Evolutionary conservation across 2,113 vertebrate genomes (phyloP).

Genomic region (Podarcis raffonei): DNA sequence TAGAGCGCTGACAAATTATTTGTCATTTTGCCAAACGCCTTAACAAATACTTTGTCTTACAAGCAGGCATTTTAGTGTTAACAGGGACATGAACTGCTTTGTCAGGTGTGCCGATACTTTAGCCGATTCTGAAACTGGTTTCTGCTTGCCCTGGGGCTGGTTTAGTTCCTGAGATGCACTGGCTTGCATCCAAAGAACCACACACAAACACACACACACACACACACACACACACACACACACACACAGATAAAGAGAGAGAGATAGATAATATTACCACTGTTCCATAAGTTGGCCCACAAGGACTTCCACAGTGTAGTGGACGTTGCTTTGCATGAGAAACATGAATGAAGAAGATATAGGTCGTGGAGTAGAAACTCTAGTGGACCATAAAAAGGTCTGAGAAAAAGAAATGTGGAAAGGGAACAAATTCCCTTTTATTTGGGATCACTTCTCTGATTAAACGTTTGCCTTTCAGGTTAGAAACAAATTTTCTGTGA

Average conservation of each 20-base stretch:
- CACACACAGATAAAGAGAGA: too few relatives aligned
- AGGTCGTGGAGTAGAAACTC: not conserved
- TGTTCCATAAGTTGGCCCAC: not conserved
- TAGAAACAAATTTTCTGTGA: not conserved
- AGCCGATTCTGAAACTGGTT: not conserved
- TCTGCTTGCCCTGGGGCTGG: not conserved
- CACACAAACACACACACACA: too few relatives aligned
- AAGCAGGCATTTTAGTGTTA: not conserved
- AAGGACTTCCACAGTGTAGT: not conserved
- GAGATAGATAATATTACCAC: too few relatives aligned
- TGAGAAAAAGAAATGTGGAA: not conserved
- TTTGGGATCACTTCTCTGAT: not conserved
- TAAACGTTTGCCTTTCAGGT: not conserved
- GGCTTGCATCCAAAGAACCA: not conserved
- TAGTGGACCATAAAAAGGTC: not conserved
- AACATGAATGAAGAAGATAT: too few relatives aligned
- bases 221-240: too few relatives aligned
- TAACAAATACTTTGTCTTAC: constrained; percentile 1
- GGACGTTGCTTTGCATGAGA: too few relatives aligned
- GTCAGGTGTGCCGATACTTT: not conserved
- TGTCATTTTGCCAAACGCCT: not conserved
- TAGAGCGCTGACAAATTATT: not conserved
- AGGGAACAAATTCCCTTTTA: not conserved
- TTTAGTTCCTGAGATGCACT: not conserved
- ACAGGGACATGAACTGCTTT: not conserved